Conservation (phyloP, 1,140 invertebrate species). For the Rhagoletis zephyria region DNA sequence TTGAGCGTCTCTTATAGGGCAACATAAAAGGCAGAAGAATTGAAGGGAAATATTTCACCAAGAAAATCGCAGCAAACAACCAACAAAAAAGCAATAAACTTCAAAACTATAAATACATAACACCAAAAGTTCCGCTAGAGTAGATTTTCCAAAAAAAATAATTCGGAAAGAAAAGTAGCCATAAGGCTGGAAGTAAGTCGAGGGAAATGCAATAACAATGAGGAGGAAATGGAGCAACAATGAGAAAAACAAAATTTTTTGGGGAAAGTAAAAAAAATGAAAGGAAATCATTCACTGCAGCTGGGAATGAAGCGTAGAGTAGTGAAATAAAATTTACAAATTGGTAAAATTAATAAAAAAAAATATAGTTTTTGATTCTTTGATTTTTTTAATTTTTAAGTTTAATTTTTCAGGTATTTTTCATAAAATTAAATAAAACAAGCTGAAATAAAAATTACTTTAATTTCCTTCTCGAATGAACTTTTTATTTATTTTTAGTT, state of each 20-base stretch:
- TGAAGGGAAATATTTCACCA: too few relatives aligned
- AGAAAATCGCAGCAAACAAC: neutral
- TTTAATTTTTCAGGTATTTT: too few relatives aligned
- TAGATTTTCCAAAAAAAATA: neutral
- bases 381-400: too few relatives aligned
- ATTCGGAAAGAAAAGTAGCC: neutral
- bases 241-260: neutral
- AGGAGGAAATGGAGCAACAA: neutral
- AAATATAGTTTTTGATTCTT: too few relatives aligned
- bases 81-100: slow-evolving; percentile 26
- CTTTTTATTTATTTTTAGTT: too few relatives aligned
- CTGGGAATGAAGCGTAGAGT: neutral
- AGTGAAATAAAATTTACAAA: too few relatives aligned
- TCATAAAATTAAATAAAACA: too few relatives aligned
- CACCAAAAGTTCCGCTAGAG: slow-evolving; percentile 41
- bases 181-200: neutral
- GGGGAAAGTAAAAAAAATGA: neutral
- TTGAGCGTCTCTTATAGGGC: neutral
- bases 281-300: neutral
- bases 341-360: too few relatives aligned
- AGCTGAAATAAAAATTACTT: too few relatives aligned
- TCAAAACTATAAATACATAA: slow-evolving; percentile 37
- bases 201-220: slow-evolving; percentile 8
- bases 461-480: too few relatives aligned
- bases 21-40: slow-evolving; percentile 25